phyloP scores from a whole-genome alignment of 2,797 vertebrate genomes.

The Pipistrellus pipistrellus region DNA sequence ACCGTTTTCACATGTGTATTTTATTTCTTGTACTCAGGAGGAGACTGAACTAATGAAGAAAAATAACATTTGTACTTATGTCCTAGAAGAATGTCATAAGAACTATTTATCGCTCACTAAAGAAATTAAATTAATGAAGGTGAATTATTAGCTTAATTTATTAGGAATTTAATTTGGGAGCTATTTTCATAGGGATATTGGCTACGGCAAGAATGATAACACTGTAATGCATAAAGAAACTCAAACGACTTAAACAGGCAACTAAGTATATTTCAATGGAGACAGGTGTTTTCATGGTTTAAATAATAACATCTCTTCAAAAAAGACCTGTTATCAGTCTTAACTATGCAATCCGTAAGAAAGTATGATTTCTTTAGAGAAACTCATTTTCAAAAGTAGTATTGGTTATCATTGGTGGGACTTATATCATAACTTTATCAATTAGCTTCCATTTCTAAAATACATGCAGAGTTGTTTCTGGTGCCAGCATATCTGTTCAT shows the following conservation, averaged over 20 bases:
- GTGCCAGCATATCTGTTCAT: slow-evolving; percentile 40
- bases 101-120: slow-evolving; percentile 79
- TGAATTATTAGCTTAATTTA: slow-evolving; percentile 81
- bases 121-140: slow-evolving; percentile 82
- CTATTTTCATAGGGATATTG: slow-evolving; percentile 67
- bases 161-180: slow-evolving; percentile 80
- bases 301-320: slow-evolving; percentile 19
- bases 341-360: slow-evolving; percentile 43
- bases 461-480: slow-evolving; percentile 66
- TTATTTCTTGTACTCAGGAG: slow-evolving; percentile 3
- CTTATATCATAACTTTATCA: slow-evolving; percentile 65
- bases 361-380: slow-evolving; percentile 67
- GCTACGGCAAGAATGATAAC: slow-evolving; percentile 40
- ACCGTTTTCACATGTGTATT: background rate
- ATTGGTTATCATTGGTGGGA: slow-evolving; percentile 45
- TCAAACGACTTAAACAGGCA: slow-evolving; percentile 41
- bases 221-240: background rate
- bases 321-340: slow-evolving; percentile 46
- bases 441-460: slow-evolving; percentile 69
- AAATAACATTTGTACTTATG: slow-evolving; percentile 71
- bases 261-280: slow-evolving; percentile 28
- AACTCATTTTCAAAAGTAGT: slow-evolving; percentile 71
- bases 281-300: slow-evolving; percentile 31
- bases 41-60: slow-evolving; percentile 71
- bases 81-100: slow-evolving; percentile 69